A percentile compares a stretch with the other conserved stretches of the same genome.
Evolutionary conservation across 2,888 invertebrate genomes (phyloP).

Genomic region (Stenoptilia bipunctidactyla): DNA sequence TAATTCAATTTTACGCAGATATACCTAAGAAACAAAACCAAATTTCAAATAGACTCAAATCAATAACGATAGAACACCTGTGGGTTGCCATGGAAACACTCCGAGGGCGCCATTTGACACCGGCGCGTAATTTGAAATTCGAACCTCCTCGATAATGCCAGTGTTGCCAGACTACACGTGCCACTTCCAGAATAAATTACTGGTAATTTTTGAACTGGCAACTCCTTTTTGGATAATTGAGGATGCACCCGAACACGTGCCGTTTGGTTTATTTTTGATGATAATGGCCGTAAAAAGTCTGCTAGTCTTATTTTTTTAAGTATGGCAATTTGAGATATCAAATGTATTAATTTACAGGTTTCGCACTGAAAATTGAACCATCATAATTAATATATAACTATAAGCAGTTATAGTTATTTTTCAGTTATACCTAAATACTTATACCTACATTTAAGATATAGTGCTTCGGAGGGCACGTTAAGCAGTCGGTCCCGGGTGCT

Average conservation of each 20-base stretch:
- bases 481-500: too few species aligned
- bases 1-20: too few species aligned
- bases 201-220: slow-evolving; percentile 33
- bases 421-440: too few species aligned
- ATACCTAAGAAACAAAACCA: too few species aligned
- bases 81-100: slow-evolving; percentile 53
- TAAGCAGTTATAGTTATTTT: too few species aligned
- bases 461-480: too few species aligned
- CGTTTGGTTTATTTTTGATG: slow-evolving; percentile 6
- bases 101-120: slow-evolving; percentile 64
- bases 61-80: slow-evolving; percentile 64
- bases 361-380: too few species aligned
- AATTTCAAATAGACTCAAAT: slow-evolving; percentile 19
- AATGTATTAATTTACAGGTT: too few species aligned
- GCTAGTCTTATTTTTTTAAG: too few species aligned
- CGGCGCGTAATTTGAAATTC: slow-evolving; percentile 67
- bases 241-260: slow-evolving; percentile 11
- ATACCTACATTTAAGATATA: too few species aligned
- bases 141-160: slow-evolving; percentile 63
- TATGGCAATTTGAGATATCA: too few species aligned
- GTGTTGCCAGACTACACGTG: slow-evolving; percentile 42
- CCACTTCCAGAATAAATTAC: slow-evolving; percentile 46
- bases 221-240: slow-evolving; percentile 33
- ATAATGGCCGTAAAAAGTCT: neutral
- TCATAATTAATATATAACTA: too few species aligned